Base-by-base conservation (phyloP, 2,888 invertebrate genomes). In the Mactromeris polynyma region DNA sequence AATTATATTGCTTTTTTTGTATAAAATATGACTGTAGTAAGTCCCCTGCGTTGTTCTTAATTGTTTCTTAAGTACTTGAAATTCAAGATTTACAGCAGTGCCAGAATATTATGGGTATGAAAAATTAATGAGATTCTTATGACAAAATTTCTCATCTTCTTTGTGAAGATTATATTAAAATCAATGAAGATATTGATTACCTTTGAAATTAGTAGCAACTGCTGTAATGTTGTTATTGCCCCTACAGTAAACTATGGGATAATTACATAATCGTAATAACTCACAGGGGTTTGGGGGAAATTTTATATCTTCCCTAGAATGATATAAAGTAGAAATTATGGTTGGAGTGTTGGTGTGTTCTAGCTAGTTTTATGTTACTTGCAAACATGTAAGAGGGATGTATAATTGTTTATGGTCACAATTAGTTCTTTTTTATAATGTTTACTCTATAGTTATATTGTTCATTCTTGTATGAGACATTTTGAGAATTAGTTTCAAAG, bases 161-260 rank as follows among this genome's bases (percentile, higher is more conserved):
- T 33, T 1, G 33, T 26, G 4, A 36, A 73, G 36, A 73, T 73
- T 73, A 33, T 21, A 36, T 73, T 36, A 73, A 36, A 73, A 73
- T 73, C 73, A 73, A 73, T 73, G 73, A 73, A 73, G 36, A 73
- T 73, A 73, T 73, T 73, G 73, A 73, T 73, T 73, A 73, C 31
- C 73, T 73, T 73, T 73, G 33, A 73, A 73, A 33, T 73, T 73
- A 33, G 73, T 33, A 73, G 36, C 36, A 73, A 73, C 73, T 73
- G 11, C 73, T 11, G 26, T 26, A 31, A 73, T 26, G 17, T 73
- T 73, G 14, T 73, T 26, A 73, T 73, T 73, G 36, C 33, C 14
- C 17, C 14, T 17, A 36, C 73, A 73, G 19, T 73, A 73, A 73
- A 73, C 73, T 73, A 14, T 4, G 73, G n/a, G 36, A 73, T 73